Percentiles rank a stretch among this genome's conserved stretches.
Conservation (phyloP, 2,888 invertebrate species). For the Apodemia zela region DNA sequence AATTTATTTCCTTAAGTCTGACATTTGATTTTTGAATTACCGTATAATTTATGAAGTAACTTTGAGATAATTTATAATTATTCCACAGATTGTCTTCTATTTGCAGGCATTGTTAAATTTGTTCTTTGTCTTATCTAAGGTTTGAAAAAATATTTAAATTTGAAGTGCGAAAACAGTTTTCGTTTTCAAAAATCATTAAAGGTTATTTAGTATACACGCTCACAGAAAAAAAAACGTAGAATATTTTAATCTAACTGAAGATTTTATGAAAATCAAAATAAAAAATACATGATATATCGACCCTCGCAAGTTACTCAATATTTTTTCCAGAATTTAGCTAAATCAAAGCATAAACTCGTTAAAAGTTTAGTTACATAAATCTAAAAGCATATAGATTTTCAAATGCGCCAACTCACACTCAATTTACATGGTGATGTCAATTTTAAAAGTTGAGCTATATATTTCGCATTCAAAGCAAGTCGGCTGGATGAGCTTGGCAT, state of each 20-base stretch:
- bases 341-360: constrained; percentile 23
- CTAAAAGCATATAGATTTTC: constrained; percentile 21
- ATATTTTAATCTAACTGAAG: too few species aligned
- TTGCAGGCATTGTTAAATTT: not conserved
- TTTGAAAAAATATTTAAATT: not conserved
- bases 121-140: not conserved
- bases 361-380: constrained; percentile 27
- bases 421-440: constrained; percentile 38
- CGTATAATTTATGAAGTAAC: constrained; percentile 9
- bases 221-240: too few species aligned
- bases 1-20: constrained; percentile 18
- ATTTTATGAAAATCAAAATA: too few species aligned
- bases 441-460: constrained; percentile 45
- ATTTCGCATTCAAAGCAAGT: constrained; percentile 50
- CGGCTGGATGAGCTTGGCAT: constrained; percentile 50
- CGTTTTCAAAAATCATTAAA: too few species aligned
- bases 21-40: constrained; percentile 21
- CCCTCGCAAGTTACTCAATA: too few species aligned
- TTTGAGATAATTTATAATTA: constrained; percentile 12
- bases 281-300: too few species aligned
- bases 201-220: not conserved
- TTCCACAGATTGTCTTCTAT: not conserved
- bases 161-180: too few species aligned
- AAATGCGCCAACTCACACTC: constrained; percentile 25
- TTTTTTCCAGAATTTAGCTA: too few species aligned